These are phyloP conservation scores for Sorex araneus DNA, from an alignment of 2,113 vertebrate species.

Conservation along the genomic window DNA sequence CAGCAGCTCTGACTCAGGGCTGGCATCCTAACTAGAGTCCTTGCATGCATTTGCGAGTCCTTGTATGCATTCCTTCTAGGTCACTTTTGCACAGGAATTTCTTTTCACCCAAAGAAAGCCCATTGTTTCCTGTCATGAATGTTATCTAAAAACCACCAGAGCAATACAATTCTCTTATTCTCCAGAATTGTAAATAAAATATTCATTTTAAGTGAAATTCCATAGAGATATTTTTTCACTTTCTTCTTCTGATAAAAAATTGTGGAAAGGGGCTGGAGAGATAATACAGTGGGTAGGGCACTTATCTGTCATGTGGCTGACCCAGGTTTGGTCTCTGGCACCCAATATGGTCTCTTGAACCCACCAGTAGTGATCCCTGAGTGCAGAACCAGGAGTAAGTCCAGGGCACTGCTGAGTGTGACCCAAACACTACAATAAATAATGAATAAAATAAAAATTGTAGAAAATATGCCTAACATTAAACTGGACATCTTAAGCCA, in stretches of 20 bases:
- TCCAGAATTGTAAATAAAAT: conserved; percentile 10
- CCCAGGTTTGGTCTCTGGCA: not conserved
- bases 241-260: not conserved
- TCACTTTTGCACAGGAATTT: conserved; percentile 2
- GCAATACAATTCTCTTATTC: not conserved
- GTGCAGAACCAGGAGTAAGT: too few relatives aligned
- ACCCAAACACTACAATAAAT: too few relatives aligned
- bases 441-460: too few relatives aligned
- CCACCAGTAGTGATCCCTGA: too few relatives aligned
- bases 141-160: not conserved
- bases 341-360: too few relatives aligned
- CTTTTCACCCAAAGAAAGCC: conserved; percentile 9
- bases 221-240: not conserved
- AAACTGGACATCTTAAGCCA: not conserved
- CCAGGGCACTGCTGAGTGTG: too few relatives aligned
- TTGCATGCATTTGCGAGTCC: not conserved
- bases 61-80: not conserved
- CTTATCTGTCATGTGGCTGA: not conserved
- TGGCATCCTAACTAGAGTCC: not conserved
- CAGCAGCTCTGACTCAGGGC: not conserved
- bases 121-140: not conserved
- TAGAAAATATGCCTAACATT: not conserved
- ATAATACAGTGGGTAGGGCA: not conserved
- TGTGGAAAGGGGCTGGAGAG: not conserved
- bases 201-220: conserved; percentile 30